Evolutionary conservation across 2,888 invertebrate genomes (phyloP).

Genomic region (Operophtera brumata): DNA sequence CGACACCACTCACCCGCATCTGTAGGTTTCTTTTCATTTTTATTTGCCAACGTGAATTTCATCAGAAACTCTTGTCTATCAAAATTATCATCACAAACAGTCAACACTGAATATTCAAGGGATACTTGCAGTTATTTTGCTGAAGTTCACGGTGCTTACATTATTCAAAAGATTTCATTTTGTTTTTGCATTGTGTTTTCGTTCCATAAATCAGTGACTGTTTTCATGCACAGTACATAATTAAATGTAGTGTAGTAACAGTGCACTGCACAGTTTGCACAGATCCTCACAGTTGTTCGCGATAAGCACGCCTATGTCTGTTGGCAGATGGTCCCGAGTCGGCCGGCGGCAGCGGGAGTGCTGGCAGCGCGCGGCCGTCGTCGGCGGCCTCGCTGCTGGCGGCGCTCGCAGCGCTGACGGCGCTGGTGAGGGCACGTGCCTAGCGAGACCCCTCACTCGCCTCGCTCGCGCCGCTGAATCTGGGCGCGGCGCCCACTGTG

Average conservation of each 20-base stretch:
- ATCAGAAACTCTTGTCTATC: constrained; percentile 9
- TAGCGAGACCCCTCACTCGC: constrained; percentile 26
- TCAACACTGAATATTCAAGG: constrained; percentile 15
- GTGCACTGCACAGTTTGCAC: constrained; percentile 25
- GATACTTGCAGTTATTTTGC: constrained; percentile 5
- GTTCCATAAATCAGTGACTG: constrained; percentile 27
- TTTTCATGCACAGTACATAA: constrained; percentile 23
- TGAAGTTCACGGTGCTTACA: constrained; percentile 33
- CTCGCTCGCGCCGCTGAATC: not conserved
- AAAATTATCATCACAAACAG: constrained; percentile 11
- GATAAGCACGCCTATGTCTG: constrained; percentile 34
- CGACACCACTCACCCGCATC: constrained; percentile 68
- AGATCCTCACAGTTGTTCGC: constrained; percentile 24
- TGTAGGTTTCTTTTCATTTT: constrained; percentile 71
- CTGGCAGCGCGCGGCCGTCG: constrained; percentile 32
- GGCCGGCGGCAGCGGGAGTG: constrained; percentile 44
- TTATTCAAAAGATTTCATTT: constrained; percentile 29
- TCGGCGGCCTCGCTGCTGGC: constrained; percentile 24
- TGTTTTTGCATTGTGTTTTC: constrained; percentile 35
- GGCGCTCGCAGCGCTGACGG: constrained; percentile 39
- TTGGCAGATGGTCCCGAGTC: constrained; percentile 46
- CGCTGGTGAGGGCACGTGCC: constrained; percentile 33
- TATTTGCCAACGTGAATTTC: constrained; percentile 44
- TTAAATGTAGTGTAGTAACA: constrained; percentile 10
- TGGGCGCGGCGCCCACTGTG: constrained; percentile 61